Evolutionary conservation across 2,113 vertebrate species (phyloP).

Genomic region (Paedocypris sp.): DNA sequence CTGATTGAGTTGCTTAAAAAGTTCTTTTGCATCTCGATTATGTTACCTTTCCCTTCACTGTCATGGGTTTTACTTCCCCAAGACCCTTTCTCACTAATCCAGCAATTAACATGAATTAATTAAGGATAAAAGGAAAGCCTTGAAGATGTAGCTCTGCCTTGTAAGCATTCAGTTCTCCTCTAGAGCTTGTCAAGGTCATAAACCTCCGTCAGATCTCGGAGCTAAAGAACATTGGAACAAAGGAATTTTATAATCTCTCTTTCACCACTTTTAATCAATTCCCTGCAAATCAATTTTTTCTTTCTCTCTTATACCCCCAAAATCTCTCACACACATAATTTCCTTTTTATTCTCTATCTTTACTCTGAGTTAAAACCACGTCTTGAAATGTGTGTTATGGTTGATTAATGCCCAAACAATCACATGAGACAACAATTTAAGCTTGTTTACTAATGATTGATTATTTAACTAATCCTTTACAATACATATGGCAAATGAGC

Average conservation of each 20-base stretch:
- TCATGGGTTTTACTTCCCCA: constrained; percentile 35
- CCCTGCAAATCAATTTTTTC: too few species aligned
- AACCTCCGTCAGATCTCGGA: constrained; percentile 47
- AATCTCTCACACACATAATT: too few species aligned
- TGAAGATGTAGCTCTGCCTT: constrained; percentile 56
- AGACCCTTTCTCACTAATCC: constrained; percentile 52
- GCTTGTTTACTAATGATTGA: too few species aligned
- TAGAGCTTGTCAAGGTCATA: constrained; percentile 54
- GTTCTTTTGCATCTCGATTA: too few species aligned
- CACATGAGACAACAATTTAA: too few species aligned
- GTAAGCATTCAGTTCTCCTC: constrained; percentile 54
- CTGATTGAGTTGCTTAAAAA: too few species aligned
- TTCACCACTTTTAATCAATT: background rate
- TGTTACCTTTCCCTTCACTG: background rate
- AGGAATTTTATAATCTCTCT: constrained; percentile 39
- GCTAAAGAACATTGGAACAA: constrained; percentile 40
- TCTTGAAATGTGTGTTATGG: too few species aligned
- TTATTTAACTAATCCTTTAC: too few species aligned
- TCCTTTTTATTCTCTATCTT: too few species aligned
- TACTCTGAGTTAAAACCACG: too few species aligned
- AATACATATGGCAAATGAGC: too few species aligned
- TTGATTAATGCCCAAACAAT: too few species aligned
- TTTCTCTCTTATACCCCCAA: constrained; percentile 14
- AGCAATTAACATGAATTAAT: constrained; percentile 60
- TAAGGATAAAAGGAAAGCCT: constrained; percentile 55